Evolutionary conservation across 2,113 vertebrate species (phyloP), one percentile per base, ranked within the genome.

Genomic region (Butorides virescens): DNA sequence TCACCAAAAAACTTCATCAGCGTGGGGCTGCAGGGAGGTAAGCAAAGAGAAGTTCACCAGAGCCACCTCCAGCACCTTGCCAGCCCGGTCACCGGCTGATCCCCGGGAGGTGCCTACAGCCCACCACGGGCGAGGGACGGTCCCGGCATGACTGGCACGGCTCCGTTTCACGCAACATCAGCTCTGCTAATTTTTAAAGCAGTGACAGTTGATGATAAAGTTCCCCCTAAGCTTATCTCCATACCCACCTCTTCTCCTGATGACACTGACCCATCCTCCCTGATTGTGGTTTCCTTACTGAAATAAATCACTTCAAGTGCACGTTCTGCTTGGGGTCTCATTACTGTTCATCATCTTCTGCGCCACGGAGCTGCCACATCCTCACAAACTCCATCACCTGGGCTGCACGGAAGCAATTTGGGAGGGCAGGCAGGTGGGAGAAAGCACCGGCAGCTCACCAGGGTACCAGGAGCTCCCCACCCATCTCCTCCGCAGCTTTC

Each of bases 291-390:
- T 91, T 53, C 73, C 88, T 70, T n/a, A 37, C 88, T 73, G 89
- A 85, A 79, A 92, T 86, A 89, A 96, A 91, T 90, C 89, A 95
- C 66, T 68, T 68, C 42, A 87, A 92, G 86, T 65, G 94, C 66
- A 65, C 70, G 11, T 62, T 79, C 91, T 78, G 49, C 92, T 92
- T 86, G 21, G 66, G 70, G 62, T 75, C 96, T 94, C 95, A 70
- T 92, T 78, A 91, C 80, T 18, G 62, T 91, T 90, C 86, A 90
- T 92, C 92, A 93, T 67, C 74, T 11, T 36, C 90, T 72, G 78
- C 1, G 5, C 72, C 80, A 87, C 21, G 2, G 73, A 91, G 89
- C 86, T 92, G 94, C 85, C 97, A 92, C 65, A 58, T 58, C 91
- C 63, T 52, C 7, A 9, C 52, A 67, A 83, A 80, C 39, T 34